A percentile compares a stretch with the other conserved stretches of the same genome.
phyloP scores from a whole-genome alignment of 2,113 vertebrate genomes.

The Puma concolor region DNA sequence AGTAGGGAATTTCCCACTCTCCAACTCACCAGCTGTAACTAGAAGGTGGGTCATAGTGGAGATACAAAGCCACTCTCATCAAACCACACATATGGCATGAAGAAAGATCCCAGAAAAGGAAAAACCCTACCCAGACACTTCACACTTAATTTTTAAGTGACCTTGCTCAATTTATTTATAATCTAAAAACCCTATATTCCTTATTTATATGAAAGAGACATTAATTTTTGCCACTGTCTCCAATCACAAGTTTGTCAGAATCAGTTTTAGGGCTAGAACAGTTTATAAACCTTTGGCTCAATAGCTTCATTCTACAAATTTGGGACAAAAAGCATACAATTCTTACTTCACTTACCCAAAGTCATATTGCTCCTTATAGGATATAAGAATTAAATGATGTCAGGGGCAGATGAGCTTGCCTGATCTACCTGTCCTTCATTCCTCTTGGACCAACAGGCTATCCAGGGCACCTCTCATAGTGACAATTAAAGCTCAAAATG shows the following conservation, averaged over 20 bases:
- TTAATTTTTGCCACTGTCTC: neutral
- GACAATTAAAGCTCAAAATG: neutral
- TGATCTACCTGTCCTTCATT: neutral
- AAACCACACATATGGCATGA: neutral
- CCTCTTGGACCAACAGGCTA: neutral
- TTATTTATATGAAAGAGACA: neutral
- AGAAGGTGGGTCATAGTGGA: neutral
- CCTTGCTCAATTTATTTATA: neutral
- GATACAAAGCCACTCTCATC: neutral
- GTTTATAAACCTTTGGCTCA: neutral
- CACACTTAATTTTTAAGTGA: neutral
- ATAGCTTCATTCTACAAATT: neutral
- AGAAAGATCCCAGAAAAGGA: neutral
- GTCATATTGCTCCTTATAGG: neutral
- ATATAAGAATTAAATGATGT: neutral
- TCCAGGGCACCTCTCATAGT: neutral
- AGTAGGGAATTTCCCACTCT: neutral
- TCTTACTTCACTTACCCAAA: neutral
- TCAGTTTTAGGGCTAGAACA: neutral
- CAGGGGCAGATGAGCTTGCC: neutral
- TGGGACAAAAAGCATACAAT: neutral
- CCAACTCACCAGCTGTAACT: neutral
- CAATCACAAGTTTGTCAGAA: neutral
- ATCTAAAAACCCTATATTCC: neutral
- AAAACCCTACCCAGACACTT: neutral